Evolutionary conservation across 2,113 vertebrate species (phyloP), one percentile per base, ranked within the genome.

Genomic region (Gymnorhina tibicen): DNA sequence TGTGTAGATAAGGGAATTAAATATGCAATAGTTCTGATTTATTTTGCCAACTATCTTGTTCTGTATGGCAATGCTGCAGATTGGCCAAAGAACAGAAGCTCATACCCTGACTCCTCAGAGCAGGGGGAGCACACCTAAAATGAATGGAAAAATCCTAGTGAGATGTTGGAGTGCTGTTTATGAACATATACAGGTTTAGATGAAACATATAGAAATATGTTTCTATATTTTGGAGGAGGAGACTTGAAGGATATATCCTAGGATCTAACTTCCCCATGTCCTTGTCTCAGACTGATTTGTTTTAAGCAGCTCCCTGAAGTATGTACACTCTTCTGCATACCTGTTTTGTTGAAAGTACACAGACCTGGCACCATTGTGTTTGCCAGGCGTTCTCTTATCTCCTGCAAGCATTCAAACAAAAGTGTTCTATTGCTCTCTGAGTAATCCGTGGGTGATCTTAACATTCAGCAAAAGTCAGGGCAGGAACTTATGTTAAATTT

Each of bases 301-400:
- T 95, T 94, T 92, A 94, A 91, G 70, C 50, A 76, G 68, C 27
- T 91, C 58, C 86, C 87, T 95, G 55, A 87, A 84, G 88, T 94
- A 66, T 87, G 78, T 66, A 58, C 62, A 88, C 60, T 91, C 53
- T 95, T 96, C 88, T 85, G 82, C 94, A 92, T 83, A 89, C 89
- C 95, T 85, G 53, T 97, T 94, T 83, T 78, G 50, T 80, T 96
- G 74, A 95, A 96, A 97, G 93, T 82, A 92, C 77, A 96, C 89
- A 96, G 81, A 87, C 85, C 94, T 97, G 95, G 95, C 95, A 97
- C 97, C 97, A 73, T 92, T 89, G 80, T 93, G 86, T 96, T 97
- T 97, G 91, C 96, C 91, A 91, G 92, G 83, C 79, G 19, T 96
- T 91, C 75, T 82, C 86, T 97, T 97, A 96, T 97, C 97, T 97